These are phyloP conservation scores for Ambastaia sidthimunki DNA, from an alignment of 2,797 vertebrate genomes.

Conservation along the genomic window DNA sequence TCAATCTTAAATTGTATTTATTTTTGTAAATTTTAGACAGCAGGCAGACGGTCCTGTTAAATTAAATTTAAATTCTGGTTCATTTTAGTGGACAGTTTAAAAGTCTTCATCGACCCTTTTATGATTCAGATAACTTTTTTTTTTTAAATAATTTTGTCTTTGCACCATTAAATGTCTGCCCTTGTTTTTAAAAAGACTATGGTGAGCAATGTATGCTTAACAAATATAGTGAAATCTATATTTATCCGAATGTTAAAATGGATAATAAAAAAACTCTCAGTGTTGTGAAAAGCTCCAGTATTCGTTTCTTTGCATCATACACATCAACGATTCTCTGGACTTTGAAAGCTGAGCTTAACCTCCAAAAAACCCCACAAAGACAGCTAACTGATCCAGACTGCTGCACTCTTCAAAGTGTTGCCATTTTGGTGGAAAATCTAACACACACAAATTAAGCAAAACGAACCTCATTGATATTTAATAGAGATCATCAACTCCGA, in stretches of 20 bases:
- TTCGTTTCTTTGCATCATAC: background rate
- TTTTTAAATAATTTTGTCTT: background rate
- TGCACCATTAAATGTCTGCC: background rate
- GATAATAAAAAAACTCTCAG: background rate
- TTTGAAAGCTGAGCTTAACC: background rate
- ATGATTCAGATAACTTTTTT: background rate
- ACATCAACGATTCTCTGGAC: slow-evolving; percentile 23
- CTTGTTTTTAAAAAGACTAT: background rate
- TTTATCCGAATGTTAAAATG: background rate
- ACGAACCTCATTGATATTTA: slow-evolving; percentile 33
- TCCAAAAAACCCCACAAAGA: background rate
- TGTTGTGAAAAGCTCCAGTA: background rate
- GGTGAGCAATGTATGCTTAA: background rate
- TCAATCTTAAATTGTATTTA: background rate
- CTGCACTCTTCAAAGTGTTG: background rate
- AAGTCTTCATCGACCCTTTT: no score
- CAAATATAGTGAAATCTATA: background rate
- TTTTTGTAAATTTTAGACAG: background rate
- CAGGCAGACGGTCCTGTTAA: background rate
- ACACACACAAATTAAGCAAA: background rate
- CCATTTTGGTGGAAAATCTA: slow-evolving; percentile 32
- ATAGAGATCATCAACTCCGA: slow-evolving; percentile 27
- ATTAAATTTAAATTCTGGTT: background rate
- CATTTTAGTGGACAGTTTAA: background rate
- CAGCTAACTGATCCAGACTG: background rate